These are phyloP conservation scores for Labeo catla DNA, from an alignment of 2,113 vertebrate genomes.

Conservation along the genomic window DNA sequence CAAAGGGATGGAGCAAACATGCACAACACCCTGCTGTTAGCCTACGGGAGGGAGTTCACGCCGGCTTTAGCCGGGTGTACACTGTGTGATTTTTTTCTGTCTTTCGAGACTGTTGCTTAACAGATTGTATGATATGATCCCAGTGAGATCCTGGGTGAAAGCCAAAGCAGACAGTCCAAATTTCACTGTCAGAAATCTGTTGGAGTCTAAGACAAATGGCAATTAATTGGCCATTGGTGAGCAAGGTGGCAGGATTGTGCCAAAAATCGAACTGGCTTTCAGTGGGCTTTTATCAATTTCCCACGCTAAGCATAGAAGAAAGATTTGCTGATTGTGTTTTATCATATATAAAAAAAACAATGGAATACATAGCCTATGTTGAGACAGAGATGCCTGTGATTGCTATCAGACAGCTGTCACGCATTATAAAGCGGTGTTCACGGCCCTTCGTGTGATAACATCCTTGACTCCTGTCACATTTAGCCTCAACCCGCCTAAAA, in stretches of 20 bases:
- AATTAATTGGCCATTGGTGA: conserved; percentile 5
- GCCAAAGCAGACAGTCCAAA: neutral
- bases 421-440: conserved; percentile 61
- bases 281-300: conserved; percentile 59
- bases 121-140: conserved; percentile 13
- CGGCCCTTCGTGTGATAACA: conserved; percentile 59
- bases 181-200: neutral
- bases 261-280: neutral
- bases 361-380: conserved; percentile 57
- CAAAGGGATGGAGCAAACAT: conserved; percentile 45
- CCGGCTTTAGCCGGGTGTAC: neutral
- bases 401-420: conserved; percentile 73
- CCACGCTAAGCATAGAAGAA: conserved; percentile 24
- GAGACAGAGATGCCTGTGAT: conserved; percentile 63
- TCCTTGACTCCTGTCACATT: conserved; percentile 65
- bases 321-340: conserved; percentile 20
- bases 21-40: conserved; percentile 42
- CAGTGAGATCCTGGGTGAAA: neutral
- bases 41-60: conserved; percentile 49
- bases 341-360: neutral
- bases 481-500: conserved; percentile 58
- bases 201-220: neutral
- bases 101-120: neutral
- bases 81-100: neutral
- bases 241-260: neutral